Conservation (phyloP, 2,113 vertebrate genomes). For the Mormyrus lacerda region DNA sequence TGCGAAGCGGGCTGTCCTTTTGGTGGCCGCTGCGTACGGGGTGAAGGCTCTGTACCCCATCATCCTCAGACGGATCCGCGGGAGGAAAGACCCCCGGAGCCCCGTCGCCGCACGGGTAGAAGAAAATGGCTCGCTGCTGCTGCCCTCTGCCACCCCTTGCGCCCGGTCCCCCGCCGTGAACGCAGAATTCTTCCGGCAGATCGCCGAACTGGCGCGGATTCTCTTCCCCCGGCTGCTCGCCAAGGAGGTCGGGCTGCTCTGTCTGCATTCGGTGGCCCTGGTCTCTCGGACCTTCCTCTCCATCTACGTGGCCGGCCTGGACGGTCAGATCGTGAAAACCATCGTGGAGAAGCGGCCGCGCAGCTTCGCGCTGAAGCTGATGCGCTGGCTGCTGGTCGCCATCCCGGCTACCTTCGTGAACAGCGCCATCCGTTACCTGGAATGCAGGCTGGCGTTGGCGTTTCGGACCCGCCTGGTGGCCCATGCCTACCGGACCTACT, state of each 20-base stretch:
- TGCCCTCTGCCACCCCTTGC: slow-evolving; percentile 17
- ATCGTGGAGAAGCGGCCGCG: slow-evolving; percentile 88
- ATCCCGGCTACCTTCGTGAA: slow-evolving; percentile 97
- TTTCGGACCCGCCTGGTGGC: slow-evolving; percentile 88
- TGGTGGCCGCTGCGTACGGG: slow-evolving; percentile 78
- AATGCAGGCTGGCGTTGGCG: slow-evolving; percentile 89
- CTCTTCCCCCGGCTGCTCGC: slow-evolving; percentile 82
- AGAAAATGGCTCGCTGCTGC: slow-evolving; percentile 49
- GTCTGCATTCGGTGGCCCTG: slow-evolving; percentile 85
- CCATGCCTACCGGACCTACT: slow-evolving; percentile 87
- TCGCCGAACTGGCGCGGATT: slow-evolving; percentile 75
- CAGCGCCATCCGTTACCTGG: slow-evolving; percentile 91
- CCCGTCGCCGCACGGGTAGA: slow-evolving; percentile 12
- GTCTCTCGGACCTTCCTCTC: slow-evolving; percentile 92
- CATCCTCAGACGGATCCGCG: slow-evolving; percentile 59
- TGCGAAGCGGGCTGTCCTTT: slow-evolving; percentile 69
- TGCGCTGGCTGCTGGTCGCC: slow-evolving; percentile 92
- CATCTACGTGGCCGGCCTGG: slow-evolving; percentile 89
- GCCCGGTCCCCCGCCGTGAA: slow-evolving; percentile 69
- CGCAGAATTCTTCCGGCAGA: slow-evolving; percentile 79
- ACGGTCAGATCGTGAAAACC: slow-evolving; percentile 92
- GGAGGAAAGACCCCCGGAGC: slow-evolving; percentile 26
- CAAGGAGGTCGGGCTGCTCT: slow-evolving; percentile 78
- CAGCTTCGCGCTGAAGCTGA: slow-evolving; percentile 75
- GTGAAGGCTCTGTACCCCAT: slow-evolving; percentile 73